Evolutionary conservation across 92 coral and sea anemone species (phyloP).

Genomic region (Umimayanthus chanpuru): DNA sequence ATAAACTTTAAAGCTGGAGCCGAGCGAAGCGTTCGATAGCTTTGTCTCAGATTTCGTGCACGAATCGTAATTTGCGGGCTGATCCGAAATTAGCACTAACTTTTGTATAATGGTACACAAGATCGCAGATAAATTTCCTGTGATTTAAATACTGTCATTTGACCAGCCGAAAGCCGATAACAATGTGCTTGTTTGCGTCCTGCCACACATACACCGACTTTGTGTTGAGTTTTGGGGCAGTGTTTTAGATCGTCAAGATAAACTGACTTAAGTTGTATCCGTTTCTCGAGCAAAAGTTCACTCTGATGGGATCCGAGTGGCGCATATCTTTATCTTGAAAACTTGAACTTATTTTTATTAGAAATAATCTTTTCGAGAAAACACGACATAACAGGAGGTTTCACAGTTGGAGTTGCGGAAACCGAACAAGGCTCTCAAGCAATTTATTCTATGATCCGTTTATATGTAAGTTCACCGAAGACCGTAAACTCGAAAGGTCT

Average conservation of each 20-base stretch:
- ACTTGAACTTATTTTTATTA: background rate
- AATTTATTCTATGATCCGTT: constrained; percentile 31
- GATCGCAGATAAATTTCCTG: constrained; percentile 32
- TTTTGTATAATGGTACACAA: background rate
- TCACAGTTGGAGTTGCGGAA: constrained; percentile 16
- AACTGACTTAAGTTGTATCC: background rate
- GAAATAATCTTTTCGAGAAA: background rate
- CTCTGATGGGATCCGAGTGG: background rate
- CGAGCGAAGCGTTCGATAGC: background rate
- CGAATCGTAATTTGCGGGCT: constrained; percentile 17
- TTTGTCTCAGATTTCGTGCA: constrained; percentile 19
- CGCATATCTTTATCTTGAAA: constrained; percentile 7
- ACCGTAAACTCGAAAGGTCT: constrained; percentile 13
- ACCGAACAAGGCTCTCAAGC: constrained; percentile 8
- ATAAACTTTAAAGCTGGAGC: background rate
- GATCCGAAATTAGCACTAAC: constrained; percentile 27
- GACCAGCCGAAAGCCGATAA: constrained; percentile 23
- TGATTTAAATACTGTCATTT: background rate
- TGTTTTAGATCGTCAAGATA: constrained; percentile 7
- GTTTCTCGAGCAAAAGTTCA: background rate
- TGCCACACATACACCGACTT: constrained; percentile 12
- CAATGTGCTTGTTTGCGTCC: background rate
- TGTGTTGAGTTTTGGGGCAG: constrained; percentile 2
- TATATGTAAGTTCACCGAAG: constrained; percentile 14
- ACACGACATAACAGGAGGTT: background rate